These are phyloP conservation scores for Zoanthus sansibaricus DNA, from an alignment of 92 coral and sea anemone species.

Conservation along the genomic window DNA sequence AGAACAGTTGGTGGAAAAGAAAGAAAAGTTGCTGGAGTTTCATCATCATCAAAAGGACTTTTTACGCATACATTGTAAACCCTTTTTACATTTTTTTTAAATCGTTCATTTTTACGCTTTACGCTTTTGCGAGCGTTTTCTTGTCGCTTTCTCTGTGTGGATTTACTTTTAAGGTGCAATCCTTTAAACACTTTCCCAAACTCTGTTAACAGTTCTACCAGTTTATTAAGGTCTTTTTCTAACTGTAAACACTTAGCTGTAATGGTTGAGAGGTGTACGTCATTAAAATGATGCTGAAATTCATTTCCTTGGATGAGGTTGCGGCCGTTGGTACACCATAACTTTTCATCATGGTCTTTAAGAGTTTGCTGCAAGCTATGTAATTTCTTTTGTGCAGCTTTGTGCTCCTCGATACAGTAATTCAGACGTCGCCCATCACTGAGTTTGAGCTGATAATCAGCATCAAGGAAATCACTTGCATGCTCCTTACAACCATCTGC, in stretches of 20 bases:
- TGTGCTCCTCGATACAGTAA: conserved; percentile 51
- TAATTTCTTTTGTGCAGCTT: conserved; percentile 51
- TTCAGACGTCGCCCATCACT: conserved; percentile 49
- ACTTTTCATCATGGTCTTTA: conserved; percentile 29
- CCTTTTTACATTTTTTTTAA: conserved; percentile 52
- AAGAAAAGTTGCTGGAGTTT: conserved; percentile 49
- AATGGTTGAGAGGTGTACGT: conserved; percentile 30
- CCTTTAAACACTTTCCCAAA: conserved; percentile 34
- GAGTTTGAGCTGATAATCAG: conserved; percentile 44
- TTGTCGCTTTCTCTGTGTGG: conserved; percentile 24
- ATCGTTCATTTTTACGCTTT: conserved; percentile 37
- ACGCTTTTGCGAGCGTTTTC: conserved; percentile 51
- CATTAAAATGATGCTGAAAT: conserved; percentile 20
- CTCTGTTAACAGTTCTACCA: conserved; percentile 26
- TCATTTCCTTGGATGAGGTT: conserved; percentile 30
- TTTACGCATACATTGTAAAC: conserved; percentile 49
- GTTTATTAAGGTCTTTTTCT: conserved; percentile 23
- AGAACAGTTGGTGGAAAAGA: conserved; percentile 53
- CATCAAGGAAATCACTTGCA: conserved; percentile 13
- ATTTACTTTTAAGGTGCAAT: conserved; percentile 26
- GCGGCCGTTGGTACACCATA: conserved; percentile 23
- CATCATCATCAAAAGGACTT: conserved; percentile 33
- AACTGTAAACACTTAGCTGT: conserved; percentile 9
- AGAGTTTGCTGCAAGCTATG: conserved; percentile 50
- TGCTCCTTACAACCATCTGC: conserved; percentile 9